phyloP scores from a whole-genome alignment of 2,797 vertebrate species.

The Pagetopsis macropterus region DNA sequence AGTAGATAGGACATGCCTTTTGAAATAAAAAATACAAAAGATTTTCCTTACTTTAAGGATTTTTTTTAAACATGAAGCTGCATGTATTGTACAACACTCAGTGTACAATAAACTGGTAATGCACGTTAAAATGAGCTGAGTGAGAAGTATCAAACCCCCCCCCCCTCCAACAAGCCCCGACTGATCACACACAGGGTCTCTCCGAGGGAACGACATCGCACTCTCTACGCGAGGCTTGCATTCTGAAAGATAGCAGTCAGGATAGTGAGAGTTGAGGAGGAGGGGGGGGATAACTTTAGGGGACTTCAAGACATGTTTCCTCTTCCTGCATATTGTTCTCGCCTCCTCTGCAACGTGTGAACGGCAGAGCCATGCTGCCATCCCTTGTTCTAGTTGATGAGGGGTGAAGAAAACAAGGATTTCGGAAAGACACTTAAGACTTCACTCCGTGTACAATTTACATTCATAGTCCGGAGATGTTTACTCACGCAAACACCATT shows the following conservation, averaged over 20 bases:
- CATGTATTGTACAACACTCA: conserved; percentile 96
- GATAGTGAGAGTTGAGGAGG: conserved; percentile 29
- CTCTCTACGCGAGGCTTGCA: conserved; percentile 59
- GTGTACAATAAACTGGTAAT: conserved; percentile 98
- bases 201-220: conserved; percentile 29
- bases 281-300: conserved; percentile 16
- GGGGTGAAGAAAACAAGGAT: conserved; percentile 34
- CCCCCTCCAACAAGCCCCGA: conserved; percentile 75
- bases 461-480: conserved; percentile 80
- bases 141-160: conserved; percentile 88
- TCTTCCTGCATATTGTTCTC: conserved; percentile 22
- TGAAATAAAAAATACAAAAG: conserved; percentile 98
- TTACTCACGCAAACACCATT: conserved; percentile 48
- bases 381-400: conserved; percentile 17
- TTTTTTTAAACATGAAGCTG: conserved; percentile 92
- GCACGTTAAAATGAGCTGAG: conserved; percentile 95
- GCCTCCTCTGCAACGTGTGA: conserved; percentile 20
- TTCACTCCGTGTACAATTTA: conserved; percentile 69
- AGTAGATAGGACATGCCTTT: conserved; percentile 98
- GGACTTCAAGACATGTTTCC: conserved; percentile 41
- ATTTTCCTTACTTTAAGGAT: conserved; percentile 97
- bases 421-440: conserved; percentile 51
- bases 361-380: not conserved
- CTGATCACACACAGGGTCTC: conserved; percentile 86
- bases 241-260: conserved; percentile 58